Percentiles rank a stretch among this genome's conserved stretches.
phyloP scores from a whole-genome alignment of 2,797 vertebrate species.

The Poecile montanus region DNA sequence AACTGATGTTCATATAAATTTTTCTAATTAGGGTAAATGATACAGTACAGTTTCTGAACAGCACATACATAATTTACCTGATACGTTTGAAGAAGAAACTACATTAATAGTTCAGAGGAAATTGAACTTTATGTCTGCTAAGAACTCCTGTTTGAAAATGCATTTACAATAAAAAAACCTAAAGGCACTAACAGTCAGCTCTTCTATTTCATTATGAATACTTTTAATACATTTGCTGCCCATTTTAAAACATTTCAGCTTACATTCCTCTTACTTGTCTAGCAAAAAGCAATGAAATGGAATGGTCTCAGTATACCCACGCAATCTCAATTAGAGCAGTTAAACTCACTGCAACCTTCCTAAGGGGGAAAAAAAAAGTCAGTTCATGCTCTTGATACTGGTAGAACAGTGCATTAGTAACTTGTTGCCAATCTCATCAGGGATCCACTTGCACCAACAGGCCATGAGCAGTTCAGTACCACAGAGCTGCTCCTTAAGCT shows the following conservation, averaged over 20 bases:
- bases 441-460: not conserved
- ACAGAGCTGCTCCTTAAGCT: not conserved
- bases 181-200: not conserved
- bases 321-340: not conserved
- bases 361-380: not conserved
- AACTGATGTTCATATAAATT: not conserved
- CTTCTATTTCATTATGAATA: not conserved
- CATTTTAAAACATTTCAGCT: not conserved
- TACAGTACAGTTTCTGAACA: conserved; percentile 12
- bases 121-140: not conserved
- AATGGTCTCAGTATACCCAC: not conserved
- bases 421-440: not conserved
- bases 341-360: not conserved
- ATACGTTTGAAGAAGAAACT: not conserved
- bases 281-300: conserved; percentile 1
- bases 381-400: not conserved
- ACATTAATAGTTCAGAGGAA: conserved; percentile 18
- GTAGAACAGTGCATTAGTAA: not conserved
- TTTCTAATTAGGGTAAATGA: conserved; percentile 18
- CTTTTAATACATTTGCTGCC: not conserved
- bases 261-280: not conserved
- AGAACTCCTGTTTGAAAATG: not conserved
- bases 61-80: conserved; percentile 40
- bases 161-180: not conserved
- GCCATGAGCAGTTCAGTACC: not conserved